Evolutionary conservation across 2,888 invertebrate species (phyloP).

Genomic region (Eupithecia subfuscata): DNA sequence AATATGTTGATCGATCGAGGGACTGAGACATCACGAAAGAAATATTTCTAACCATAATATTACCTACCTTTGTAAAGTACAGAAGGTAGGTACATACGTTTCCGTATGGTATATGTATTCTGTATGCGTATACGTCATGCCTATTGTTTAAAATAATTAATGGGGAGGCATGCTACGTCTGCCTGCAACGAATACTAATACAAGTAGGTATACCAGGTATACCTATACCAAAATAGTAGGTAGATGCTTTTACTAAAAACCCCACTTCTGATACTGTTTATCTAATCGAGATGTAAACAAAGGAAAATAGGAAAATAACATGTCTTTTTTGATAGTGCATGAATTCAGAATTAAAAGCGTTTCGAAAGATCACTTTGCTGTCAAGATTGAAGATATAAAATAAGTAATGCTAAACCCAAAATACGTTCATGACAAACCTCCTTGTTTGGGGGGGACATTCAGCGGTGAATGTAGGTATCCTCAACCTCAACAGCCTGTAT

Average conservation of each 20-base stretch:
- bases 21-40: no score
- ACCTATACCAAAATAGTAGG: neutral
- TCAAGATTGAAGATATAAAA: neutral
- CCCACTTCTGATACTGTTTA: neutral
- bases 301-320: slow-evolving; percentile 12
- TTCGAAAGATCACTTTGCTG: neutral
- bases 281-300: slow-evolving; percentile 18
- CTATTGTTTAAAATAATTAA: slow-evolving; percentile 13
- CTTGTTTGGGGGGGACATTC: no score
- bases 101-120: neutral
- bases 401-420: no score
- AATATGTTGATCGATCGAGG: no score
- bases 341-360: neutral
- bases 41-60: no score
- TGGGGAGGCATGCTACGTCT: slow-evolving; percentile 1
- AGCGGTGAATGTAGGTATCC: no score
- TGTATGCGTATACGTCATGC: neutral
- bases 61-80: no score
- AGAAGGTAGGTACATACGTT: no score
- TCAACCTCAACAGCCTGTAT: no score
- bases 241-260: no score
- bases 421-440: no score
- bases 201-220: neutral
- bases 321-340: neutral
- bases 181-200: slow-evolving; percentile 3